Evolutionary conservation across 2,113 vertebrate species (phyloP).

Genomic region (Andinoacara biseriatus): DNA sequence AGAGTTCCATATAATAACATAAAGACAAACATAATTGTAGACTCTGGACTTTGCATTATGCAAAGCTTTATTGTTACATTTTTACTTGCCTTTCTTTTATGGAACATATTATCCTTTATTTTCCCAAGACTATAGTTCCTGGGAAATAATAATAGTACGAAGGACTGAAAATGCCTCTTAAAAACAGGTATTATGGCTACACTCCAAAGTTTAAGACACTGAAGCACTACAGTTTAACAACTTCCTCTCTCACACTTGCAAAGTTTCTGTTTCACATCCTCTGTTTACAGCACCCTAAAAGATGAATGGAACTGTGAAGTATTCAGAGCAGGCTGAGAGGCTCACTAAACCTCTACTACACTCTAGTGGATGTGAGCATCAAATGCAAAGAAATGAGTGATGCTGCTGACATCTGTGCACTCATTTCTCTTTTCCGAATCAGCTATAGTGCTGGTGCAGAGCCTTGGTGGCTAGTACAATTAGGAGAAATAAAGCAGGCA

Average conservation of each 20-base stretch:
- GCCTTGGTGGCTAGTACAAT: no score
- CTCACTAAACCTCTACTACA: conserved; percentile 29
- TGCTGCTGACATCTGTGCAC: not conserved
- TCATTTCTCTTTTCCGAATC: not conserved
- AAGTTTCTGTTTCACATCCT: conserved; percentile 66
- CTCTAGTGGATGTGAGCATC: conserved; percentile 57
- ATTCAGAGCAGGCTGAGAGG: not conserved
- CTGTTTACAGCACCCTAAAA: conserved; percentile 39
- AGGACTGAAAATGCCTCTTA: not conserved
- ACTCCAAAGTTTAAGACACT: not conserved
- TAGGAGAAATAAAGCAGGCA: no score
- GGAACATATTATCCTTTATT: not conserved
- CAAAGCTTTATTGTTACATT: not conserved
- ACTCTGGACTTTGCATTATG: not conserved
- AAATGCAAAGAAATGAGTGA: conserved; percentile 15
- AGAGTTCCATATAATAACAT: conserved; percentile 37
- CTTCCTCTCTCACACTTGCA: conserved; percentile 54
- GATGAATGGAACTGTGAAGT: conserved; percentile 25
- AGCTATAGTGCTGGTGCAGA: not conserved
- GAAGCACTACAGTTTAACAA: conserved; percentile 18
- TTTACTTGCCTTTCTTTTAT: not conserved
- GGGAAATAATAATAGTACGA: not conserved
- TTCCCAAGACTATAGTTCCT: not conserved
- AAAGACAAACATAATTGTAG: conserved; percentile 38
- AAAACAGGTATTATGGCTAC: not conserved